Percentiles rank a stretch among this genome's conserved stretches.
These are phyloP conservation scores for Ophioderma brevispina DNA, from an alignment of 35 echinoderm and acorn worm species.

Conservation along the genomic window DNA sequence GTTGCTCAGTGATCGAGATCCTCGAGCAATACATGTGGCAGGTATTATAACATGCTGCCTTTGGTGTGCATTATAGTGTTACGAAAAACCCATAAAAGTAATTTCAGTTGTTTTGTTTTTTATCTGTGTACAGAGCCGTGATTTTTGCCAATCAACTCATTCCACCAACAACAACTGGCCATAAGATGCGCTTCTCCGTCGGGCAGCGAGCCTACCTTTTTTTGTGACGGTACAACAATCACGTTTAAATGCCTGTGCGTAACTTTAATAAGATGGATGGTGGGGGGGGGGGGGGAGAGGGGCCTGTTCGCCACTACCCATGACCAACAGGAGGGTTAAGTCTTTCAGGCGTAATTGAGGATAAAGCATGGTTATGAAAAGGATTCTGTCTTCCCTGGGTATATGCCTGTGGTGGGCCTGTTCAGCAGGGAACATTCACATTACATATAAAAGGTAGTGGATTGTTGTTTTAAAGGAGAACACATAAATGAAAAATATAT, in stretches of 20 bases:
- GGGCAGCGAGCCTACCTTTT: conserved; percentile 16
- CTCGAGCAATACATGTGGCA: no score
- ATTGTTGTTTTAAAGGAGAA: no score
- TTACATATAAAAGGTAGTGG: conserved; percentile 1
- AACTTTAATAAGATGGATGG: conserved; percentile 17
- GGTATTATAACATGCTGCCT: no score
- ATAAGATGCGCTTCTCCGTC: conserved; percentile 27
- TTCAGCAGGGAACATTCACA: conserved; percentile 26
- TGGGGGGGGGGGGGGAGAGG: neutral
- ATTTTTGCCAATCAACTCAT: conserved; percentile 17
- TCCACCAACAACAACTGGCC: neutral
- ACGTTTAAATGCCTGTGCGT: conserved; percentile 26
- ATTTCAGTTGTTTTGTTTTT: no score
- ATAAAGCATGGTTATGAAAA: neutral
- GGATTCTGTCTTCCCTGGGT: conserved; percentile 25
- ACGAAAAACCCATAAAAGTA: no score
- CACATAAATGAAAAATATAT: no score
- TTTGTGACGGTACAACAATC: neutral
- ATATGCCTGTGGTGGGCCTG: conserved; percentile 20
- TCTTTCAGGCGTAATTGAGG: conserved; percentile 1
- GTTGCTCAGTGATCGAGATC: neutral
- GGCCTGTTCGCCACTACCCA: neutral
- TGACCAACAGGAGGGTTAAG: neutral
- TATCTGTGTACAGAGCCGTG: neutral
- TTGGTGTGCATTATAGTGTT: no score